These are phyloP conservation scores for Centropus unirufus DNA, from an alignment of 2,113 vertebrate species.

Conservation along the genomic window DNA sequence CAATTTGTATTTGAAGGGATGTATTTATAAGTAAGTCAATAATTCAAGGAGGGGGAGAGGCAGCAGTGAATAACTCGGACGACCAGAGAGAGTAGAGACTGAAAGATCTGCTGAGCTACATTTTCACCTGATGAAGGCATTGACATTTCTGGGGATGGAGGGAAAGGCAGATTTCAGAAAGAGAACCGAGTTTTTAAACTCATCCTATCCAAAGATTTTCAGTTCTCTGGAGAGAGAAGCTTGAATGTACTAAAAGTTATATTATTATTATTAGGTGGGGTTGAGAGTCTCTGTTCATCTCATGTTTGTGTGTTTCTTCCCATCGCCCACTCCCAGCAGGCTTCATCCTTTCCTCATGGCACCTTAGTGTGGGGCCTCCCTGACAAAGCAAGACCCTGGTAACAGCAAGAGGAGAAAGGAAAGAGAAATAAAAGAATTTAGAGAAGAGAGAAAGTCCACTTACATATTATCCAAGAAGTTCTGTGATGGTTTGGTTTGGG, in stretches of 20 bases:
- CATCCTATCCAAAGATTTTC: not conserved
- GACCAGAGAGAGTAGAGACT: not conserved
- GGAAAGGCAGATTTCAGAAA: not conserved
- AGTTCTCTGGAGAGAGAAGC: not conserved
- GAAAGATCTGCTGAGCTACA: not conserved
- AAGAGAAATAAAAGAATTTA: not conserved
- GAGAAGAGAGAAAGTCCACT: not conserved
- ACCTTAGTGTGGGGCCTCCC: not conserved
- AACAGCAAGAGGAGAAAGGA: not conserved
- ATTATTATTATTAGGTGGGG: not conserved
- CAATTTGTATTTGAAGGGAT: not conserved
- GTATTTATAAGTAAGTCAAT: not conserved
- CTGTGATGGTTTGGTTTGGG: not conserved
- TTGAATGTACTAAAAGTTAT: not conserved
- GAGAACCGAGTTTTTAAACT: not conserved
- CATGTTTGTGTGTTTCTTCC: not conserved
- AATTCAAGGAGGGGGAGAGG: not conserved
- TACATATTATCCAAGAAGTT: not conserved
- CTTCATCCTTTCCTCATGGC: not conserved
- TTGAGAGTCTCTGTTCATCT: not conserved
- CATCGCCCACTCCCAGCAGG: accelerated
- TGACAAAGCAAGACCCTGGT: not conserved
- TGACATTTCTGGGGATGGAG: not conserved
- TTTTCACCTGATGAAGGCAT: not conserved
- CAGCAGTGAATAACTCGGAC: not conserved